Percentiles rank a stretch among this genome's conserved stretches.
Conservation (phyloP, 1,140 invertebrate genomes). For the Pseudomyrmex pallidus region DNA sequence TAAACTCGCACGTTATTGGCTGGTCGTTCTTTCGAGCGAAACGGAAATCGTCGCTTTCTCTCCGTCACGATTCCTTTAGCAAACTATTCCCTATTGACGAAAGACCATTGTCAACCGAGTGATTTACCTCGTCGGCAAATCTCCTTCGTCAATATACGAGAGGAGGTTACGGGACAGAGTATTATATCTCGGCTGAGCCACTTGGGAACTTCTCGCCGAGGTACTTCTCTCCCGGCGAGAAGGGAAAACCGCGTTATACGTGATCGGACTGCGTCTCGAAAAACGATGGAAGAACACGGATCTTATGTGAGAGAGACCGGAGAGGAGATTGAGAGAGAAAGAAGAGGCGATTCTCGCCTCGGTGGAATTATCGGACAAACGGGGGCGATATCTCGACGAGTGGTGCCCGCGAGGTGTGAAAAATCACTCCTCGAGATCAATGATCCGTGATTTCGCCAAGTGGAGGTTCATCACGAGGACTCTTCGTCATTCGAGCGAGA, state of each 20-base stretch:
- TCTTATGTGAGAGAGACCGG: too few relatives aligned
- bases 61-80: neutral
- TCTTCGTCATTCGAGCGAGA: neutral
- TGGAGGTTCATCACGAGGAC: neutral
- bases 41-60: neutral
- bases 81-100: slow-evolving; percentile 12
- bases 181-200: slow-evolving; percentile 27
- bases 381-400: slow-evolving; percentile 15
- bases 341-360: neutral
- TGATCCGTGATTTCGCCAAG: slow-evolving; percentile 27
- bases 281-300: slow-evolving; percentile 2
- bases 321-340: neutral
- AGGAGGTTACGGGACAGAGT: slow-evolving; percentile 5
- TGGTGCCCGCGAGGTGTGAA: slow-evolving; percentile 6
- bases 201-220: slow-evolving; percentile 38
- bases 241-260: slow-evolving; percentile 24
- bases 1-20: neutral
- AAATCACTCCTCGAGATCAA: slow-evolving; percentile 29
- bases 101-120: too few relatives aligned
- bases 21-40: too few relatives aligned
- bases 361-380: slow-evolving; percentile 45
- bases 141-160: slow-evolving; percentile 30
- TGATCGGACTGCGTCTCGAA: slow-evolving; percentile 57
- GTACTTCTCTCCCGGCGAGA: slow-evolving; percentile 4
- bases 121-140: slow-evolving; percentile 18